These are phyloP conservation scores for Lordiphosa fenestrarum DNA, from an alignment of 2,888 invertebrate genomes.

Conservation along the genomic window DNA sequence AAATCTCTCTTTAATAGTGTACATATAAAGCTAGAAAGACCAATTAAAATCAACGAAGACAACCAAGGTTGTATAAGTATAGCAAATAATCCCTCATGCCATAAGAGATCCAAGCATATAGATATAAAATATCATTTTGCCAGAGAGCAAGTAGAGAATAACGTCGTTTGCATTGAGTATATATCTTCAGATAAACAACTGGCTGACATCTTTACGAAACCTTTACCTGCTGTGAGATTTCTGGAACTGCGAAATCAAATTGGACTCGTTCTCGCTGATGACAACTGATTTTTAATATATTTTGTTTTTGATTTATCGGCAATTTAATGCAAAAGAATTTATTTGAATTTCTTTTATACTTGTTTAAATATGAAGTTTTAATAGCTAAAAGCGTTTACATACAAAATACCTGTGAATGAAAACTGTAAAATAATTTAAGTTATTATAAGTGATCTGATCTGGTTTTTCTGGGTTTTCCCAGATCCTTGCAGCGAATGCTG, in stretches of 20 bases:
- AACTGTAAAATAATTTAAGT: no score
- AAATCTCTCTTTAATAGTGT: no score
- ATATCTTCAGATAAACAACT: slow-evolving; percentile 34
- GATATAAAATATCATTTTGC: slow-evolving; percentile 36
- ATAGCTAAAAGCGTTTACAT: not conserved
- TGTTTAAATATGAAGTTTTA: not conserved
- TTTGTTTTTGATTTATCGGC: not conserved
- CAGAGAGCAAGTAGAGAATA: slow-evolving; percentile 38
- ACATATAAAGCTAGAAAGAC: no score
- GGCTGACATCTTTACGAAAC: no score
- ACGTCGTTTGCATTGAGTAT: slow-evolving; percentile 33
- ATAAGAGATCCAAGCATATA: no score
- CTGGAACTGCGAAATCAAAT: no score
- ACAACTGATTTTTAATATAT: slow-evolving; percentile 20
- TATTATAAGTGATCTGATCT: slow-evolving; percentile 79
- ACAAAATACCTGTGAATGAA: not conserved
- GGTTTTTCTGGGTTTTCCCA: slow-evolving; percentile 81
- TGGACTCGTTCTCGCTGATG: no score
- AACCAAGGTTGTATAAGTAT: no score
- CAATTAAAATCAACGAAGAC: no score
- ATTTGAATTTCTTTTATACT: not conserved
- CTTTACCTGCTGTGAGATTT: no score
- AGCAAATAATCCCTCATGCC: no score
- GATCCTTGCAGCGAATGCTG: slow-evolving; percentile 86
- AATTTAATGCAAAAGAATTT: not conserved